phyloP scores from a whole-genome alignment of 2,797 vertebrate species.

The Aplochiton taeniatus region DNA sequence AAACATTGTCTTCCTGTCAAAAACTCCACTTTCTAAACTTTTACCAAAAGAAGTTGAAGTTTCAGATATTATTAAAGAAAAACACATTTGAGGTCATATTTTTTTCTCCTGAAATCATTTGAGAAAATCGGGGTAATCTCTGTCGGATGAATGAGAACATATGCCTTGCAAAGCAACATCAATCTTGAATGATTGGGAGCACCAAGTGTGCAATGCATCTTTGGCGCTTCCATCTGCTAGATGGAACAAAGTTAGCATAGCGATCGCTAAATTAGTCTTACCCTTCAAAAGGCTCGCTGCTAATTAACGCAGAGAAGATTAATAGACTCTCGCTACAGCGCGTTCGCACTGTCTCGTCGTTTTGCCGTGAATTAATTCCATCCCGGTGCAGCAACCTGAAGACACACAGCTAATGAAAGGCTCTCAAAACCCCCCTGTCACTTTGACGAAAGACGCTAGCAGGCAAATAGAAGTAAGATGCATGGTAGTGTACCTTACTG shows the following conservation, averaged over 20 bases:
- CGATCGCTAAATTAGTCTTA: constrained; percentile 69
- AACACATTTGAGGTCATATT: constrained; percentile 51
- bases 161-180: constrained; percentile 70
- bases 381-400: constrained; percentile 6
- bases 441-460: constrained; percentile 8
- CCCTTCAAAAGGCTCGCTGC: constrained; percentile 45
- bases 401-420: neutral
- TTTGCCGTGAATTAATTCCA: constrained; percentile 26
- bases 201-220: constrained; percentile 62
- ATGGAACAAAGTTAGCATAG: constrained; percentile 64
- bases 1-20: constrained; percentile 12
- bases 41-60: constrained; percentile 44
- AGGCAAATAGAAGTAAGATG: constrained; percentile 23
- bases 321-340: constrained; percentile 61
- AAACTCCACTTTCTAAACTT: constrained; percentile 9
- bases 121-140: constrained; percentile 64
- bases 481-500: neutral
- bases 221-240: constrained; percentile 60
- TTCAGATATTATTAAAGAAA: constrained; percentile 9
- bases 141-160: constrained; percentile 62
- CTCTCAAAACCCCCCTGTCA: constrained; percentile 10
- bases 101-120: constrained; percentile 53
- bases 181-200: constrained; percentile 74
- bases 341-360: constrained; percentile 34
- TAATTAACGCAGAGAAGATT: constrained; percentile 72